Evolutionary conservation across 2,797 vertebrate genomes (phyloP), one percentile per base, ranked within the genome.

Genomic region (Helostoma temminkii): DNA sequence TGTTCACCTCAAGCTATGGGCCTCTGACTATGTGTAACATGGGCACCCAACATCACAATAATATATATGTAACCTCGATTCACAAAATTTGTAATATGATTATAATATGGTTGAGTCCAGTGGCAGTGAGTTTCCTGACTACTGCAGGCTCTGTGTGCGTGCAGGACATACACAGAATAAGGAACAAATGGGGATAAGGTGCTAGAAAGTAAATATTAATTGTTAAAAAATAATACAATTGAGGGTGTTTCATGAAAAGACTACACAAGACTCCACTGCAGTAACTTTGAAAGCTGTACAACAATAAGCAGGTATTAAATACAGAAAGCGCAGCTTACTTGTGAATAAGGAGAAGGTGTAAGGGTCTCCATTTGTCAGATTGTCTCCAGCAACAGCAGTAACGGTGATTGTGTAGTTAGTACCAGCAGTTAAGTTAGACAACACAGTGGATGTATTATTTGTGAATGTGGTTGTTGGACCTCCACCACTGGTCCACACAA

Each of bases 71-170:
- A n/a, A n/a, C n/a, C n/a, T n/a, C n/a, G n/a, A n/a, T n/a, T n/a
- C n/a, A n/a, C n/a, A n/a, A n/a, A n/a, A n/a, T n/a, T n/a, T n/a
- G n/a, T n/a, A n/a, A n/a, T n/a, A n/a, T n/a, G n/a, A n/a, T n/a
- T n/a, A n/a, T n/a, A n/a, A 72, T 47, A 72, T 81, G 46, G 73
- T 88, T 47, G 79, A 4, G 0, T 14, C 0, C n/a, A 37, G n/a
- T 41, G 9, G 74, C 15, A 9, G 0, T 32, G 1, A 86, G 61
- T 41, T 52, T 22, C 0, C 0, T 16, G 18, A 84, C 71, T 4
- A 19, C 18, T 47, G 67, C 74, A 63, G 88, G 83, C 11, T 54
- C 88, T 90, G 80, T 2, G n/a, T n/a, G 1, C 66, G 48, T 8
- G 16, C 7, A 71, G 55, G 39, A 66, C 9, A 82, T 41, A 41